Percentiles rank a stretch among this genome's conserved stretches.
phyloP scores from a whole-genome alignment of 2,113 vertebrate species.

The Ceyx margarethae region DNA sequence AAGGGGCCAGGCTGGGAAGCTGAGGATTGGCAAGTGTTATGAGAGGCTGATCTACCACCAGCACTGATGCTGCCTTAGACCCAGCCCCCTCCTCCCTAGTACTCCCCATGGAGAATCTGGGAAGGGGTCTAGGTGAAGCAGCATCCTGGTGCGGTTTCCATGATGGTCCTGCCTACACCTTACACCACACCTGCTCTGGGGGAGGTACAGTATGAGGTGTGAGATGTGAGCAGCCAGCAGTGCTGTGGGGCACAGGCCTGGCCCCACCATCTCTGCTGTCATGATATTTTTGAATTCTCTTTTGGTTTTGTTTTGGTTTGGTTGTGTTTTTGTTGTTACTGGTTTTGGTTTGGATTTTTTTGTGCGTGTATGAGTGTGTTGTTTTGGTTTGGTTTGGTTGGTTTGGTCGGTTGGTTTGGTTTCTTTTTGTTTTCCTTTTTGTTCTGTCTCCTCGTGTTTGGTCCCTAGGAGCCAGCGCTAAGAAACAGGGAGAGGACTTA shows the following conservation, averaged over 20 bases:
- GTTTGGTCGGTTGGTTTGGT: constrained; percentile 49
- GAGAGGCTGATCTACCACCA: not conserved
- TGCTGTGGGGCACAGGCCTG: constrained; percentile 17
- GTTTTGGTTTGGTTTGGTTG: not conserved
- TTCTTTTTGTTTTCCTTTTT: constrained; percentile 59
- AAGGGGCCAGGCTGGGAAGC: not conserved
- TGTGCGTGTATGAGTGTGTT: not conserved
- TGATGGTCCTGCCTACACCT: not conserved
- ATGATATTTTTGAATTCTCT: constrained; percentile 93
- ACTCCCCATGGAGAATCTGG: not conserved
- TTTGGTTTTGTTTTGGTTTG: constrained; percentile 69
- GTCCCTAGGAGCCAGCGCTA: constrained; percentile 95
- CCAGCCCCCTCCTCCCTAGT: not conserved
- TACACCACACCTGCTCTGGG: not conserved
- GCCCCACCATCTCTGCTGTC: constrained; percentile 73
- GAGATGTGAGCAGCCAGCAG: constrained; percentile 44
- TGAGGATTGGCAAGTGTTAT: not conserved
- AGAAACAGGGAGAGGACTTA: constrained; percentile 99
- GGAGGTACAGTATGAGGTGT: constrained; percentile 10
- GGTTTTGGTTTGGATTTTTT: not conserved
- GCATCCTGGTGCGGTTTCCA: not conserved
- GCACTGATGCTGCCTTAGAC: not conserved
- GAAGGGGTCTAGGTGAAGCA: not conserved
- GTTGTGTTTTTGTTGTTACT: constrained; percentile 19
- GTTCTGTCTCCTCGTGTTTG: constrained; percentile 86